Evolutionary conservation across 2,888 invertebrate species (phyloP).

Genomic region (Chaitophorus viminalis): DNA sequence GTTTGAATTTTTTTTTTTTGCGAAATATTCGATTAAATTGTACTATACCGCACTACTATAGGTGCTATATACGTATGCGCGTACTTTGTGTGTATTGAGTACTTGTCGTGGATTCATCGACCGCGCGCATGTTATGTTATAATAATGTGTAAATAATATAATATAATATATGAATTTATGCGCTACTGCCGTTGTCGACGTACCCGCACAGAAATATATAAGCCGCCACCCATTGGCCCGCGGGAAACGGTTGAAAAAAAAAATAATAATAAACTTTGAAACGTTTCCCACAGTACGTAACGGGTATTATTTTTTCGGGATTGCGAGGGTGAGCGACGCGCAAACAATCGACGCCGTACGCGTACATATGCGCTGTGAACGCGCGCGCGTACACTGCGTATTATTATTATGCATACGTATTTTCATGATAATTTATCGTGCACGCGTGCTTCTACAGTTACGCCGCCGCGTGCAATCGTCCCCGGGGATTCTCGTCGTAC

Average conservation of each 20-base stretch:
- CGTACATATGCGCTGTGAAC: background rate
- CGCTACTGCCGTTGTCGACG: background rate
- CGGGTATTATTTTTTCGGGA: background rate
- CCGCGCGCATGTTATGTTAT: too few species aligned
- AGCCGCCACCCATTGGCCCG: background rate
- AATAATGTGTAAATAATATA: background rate
- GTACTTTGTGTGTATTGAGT: too few species aligned
- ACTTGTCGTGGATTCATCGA: too few species aligned
- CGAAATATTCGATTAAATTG: background rate
- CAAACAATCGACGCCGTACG: background rate
- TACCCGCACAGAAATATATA: background rate
- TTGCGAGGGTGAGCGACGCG: background rate
- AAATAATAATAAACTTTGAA: background rate
- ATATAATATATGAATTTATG: too few species aligned
- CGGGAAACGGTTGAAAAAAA: background rate
- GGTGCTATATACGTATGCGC: too few species aligned
- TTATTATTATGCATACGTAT: background rate
- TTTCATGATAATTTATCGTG: too few species aligned
- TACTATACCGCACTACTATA: background rate
- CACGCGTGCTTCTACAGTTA: background rate
- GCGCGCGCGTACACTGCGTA: background rate
- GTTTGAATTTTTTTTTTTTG: background rate
- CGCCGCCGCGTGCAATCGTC: slow-evolving; percentile 5
- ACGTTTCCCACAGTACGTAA: background rate
- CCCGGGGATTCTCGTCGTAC: background rate